Conservation (phyloP, 2,797 vertebrate species). For the Cheirogaleus major region DNA sequence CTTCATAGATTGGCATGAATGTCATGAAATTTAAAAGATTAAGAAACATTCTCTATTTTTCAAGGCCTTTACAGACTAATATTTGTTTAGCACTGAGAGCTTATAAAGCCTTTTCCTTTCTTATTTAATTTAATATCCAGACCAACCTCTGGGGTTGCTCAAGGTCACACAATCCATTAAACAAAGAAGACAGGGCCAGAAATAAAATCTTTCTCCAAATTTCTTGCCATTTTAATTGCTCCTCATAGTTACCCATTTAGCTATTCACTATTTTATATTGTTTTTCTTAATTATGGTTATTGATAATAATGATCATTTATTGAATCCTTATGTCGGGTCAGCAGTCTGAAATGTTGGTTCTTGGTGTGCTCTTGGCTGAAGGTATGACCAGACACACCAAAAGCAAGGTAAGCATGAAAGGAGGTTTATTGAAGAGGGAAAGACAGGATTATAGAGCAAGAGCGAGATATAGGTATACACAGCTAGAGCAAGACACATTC, state of each 20-base stretch:
- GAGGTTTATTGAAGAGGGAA: too few species aligned
- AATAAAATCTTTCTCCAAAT: constrained; percentile 37
- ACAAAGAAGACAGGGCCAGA: background rate
- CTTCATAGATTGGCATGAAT: constrained; percentile 20
- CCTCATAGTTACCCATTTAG: background rate
- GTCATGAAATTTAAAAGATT: constrained; percentile 60
- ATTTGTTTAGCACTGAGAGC: constrained; percentile 18
- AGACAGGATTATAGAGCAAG: too few species aligned
- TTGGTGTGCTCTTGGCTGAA: too few species aligned
- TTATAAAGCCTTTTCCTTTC: constrained; percentile 9
- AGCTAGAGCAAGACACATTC: too few species aligned
- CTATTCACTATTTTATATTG: background rate
- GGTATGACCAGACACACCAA: too few species aligned
- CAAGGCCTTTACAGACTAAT: background rate
- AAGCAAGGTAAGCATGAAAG: too few species aligned
- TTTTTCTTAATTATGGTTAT: background rate
- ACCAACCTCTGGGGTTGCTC: background rate
- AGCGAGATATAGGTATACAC: too few species aligned
- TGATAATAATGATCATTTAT: background rate
- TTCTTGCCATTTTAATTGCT: background rate
- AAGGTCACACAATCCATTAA: constrained; percentile 28
- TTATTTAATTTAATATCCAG: constrained; percentile 60
- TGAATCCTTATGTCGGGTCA: background rate
- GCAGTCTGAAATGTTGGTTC: too few species aligned
- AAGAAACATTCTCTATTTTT: constrained; percentile 21